These are phyloP conservation scores for Agonopterix subpropinquella DNA, from an alignment of 2,888 invertebrate species.

Conservation along the genomic window DNA sequence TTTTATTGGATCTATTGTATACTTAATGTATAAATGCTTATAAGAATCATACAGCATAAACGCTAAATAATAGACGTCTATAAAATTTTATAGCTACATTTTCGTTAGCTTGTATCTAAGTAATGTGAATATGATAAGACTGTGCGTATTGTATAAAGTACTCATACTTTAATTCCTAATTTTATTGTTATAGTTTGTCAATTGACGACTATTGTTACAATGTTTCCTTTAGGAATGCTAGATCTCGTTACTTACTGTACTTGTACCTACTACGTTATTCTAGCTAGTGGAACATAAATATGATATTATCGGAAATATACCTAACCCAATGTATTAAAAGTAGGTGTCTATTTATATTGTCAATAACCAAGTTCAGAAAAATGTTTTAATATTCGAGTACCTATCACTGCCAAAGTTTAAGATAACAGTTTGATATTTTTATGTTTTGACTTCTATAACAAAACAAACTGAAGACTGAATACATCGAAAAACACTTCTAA, in stretches of 20 bases:
- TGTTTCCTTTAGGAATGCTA: constrained; percentile 55
- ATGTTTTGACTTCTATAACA: neutral
- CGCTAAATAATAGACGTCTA: constrained; percentile 19
- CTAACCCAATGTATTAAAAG: too few relatives aligned
- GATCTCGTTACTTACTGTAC: constrained; percentile 61
- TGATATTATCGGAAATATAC: too few relatives aligned
- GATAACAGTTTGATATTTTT: neutral
- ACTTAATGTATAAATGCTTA: constrained; percentile 5
- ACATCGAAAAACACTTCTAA: neutral
- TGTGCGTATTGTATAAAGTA: constrained; percentile 39
- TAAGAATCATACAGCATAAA: constrained; percentile 19
- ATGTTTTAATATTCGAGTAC: neutral
- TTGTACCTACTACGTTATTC: neutral
- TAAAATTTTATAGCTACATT: constrained; percentile 19
- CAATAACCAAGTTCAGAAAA: neutral
- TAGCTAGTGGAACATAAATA: too few relatives aligned
- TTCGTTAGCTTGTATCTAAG: constrained; percentile 39
- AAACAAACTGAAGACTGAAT: neutral
- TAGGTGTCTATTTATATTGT: too few relatives aligned
- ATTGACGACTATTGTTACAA: constrained; percentile 35
- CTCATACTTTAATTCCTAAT: constrained; percentile 23
- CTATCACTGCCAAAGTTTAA: neutral
- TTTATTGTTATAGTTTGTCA: constrained; percentile 38
- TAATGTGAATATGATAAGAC: constrained; percentile 53
- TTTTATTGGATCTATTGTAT: neutral